Percentiles rank a stretch among this genome's conserved stretches.
Evolutionary conservation across 2,113 vertebrate species (phyloP).

Genomic region (Xenopus laevis): DNA sequence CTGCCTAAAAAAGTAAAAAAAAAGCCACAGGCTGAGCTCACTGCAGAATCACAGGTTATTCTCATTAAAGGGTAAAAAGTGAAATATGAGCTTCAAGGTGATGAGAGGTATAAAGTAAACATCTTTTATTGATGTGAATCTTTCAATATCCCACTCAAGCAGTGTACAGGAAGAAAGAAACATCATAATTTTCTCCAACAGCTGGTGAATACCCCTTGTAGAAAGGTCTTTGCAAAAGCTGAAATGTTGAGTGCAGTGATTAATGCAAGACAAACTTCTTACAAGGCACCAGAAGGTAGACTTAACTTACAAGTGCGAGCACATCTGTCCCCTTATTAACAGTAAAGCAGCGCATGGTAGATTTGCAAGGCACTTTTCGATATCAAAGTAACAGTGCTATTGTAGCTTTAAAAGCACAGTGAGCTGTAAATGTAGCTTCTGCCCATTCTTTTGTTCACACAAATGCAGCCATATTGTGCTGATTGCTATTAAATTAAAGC

Average conservation of each 20-base stretch:
- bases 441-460: slow-evolving; percentile 72
- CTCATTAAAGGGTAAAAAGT: too few species aligned
- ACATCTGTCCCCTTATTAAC: slow-evolving; percentile 64
- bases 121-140: not conserved
- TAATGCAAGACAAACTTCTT: slow-evolving; percentile 20
- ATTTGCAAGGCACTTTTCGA: slow-evolving; percentile 63
- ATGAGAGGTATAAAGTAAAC: not conserved
- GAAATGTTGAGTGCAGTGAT: not conserved
- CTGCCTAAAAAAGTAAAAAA: too few species aligned
- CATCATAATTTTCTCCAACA: not conserved
- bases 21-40: too few species aligned
- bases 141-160: not conserved
- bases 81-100: too few species aligned
- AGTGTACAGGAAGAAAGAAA: not conserved
- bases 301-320: slow-evolving; percentile 44
- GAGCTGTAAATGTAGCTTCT: slow-evolving; percentile 76
- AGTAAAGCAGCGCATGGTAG: slow-evolving; percentile 73
- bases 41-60: too few species aligned
- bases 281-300: slow-evolving; percentile 46
- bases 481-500: slow-evolving; percentile 90
- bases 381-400: slow-evolving; percentile 71
- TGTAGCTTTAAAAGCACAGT: slow-evolving; percentile 67
- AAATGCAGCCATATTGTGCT: slow-evolving; percentile 87
- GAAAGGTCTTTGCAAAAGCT: not conserved
- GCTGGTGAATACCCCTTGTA: not conserved